phyloP scores from a whole-genome alignment of 2,113 vertebrate genomes.

The Phainopepla nitens region DNA sequence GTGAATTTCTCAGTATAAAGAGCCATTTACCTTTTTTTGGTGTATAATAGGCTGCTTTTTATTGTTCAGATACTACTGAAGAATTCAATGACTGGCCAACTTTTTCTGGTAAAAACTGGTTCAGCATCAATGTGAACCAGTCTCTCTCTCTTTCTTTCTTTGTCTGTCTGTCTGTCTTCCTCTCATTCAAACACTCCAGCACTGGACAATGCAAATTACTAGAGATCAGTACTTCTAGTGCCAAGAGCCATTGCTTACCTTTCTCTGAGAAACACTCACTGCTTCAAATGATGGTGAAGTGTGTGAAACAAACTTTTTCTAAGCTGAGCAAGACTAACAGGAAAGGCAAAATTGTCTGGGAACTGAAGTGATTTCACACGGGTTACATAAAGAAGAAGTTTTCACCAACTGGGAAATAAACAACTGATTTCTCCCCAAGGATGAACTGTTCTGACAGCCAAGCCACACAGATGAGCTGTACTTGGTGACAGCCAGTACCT shows the following conservation, averaged over 20 bases:
- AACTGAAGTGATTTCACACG: not conserved
- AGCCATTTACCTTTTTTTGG: not conserved
- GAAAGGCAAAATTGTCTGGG: not conserved
- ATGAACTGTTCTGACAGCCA: not conserved
- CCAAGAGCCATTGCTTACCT: not conserved
- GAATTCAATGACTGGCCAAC: not conserved
- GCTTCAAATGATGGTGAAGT: not conserved
- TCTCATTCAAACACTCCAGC: not conserved
- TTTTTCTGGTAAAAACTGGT: not conserved
- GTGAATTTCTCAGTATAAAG: not conserved
- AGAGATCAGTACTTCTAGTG: not conserved
- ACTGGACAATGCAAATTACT: not conserved
- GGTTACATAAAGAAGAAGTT: not conserved
- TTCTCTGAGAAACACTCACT: not conserved
- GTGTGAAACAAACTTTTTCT: not conserved
- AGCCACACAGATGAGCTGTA: not conserved
- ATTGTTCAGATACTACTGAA: not conserved
- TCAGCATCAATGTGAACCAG: not conserved
- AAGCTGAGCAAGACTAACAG: not conserved
- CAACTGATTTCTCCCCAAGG: not conserved
- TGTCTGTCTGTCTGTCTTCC: not conserved
- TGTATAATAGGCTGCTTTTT: not conserved
- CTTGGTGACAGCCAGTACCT: not conserved
- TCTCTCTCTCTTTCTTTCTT: not conserved
- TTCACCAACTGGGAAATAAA: not conserved